Percentiles rank a stretch among this genome's conserved stretches.
These are phyloP conservation scores for Syrrhaptes paradoxus DNA, from an alignment of 2,113 vertebrate species.

Conservation along the genomic window DNA sequence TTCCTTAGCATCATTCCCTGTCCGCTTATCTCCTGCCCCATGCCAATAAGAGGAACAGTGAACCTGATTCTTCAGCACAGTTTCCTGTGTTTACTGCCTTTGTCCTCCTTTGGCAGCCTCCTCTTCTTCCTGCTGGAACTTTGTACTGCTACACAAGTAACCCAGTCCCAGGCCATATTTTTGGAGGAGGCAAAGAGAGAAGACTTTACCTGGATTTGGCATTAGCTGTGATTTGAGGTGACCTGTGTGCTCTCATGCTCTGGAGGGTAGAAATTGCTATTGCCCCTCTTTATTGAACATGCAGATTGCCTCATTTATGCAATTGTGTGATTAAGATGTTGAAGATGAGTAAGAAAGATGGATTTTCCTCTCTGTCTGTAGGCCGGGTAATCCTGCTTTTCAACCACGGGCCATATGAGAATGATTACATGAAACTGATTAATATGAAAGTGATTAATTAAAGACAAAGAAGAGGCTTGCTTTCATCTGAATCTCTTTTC, in stretches of 20 bases:
- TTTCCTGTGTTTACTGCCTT: rapidly evolving
- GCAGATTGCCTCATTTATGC: neutral
- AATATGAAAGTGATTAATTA: neutral
- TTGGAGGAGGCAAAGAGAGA: neutral
- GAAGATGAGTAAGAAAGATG: neutral
- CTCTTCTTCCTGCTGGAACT: neutral
- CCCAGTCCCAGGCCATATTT: neutral
- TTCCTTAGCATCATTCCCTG: neutral
- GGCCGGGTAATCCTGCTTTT: neutral
- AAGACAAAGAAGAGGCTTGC: neutral
- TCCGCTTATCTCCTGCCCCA: neutral
- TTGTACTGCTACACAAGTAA: neutral
- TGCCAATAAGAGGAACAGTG: neutral
- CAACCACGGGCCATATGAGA: neutral
- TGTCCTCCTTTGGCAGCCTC: neutral
- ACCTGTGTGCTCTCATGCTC: neutral
- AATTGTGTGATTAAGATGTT: neutral
- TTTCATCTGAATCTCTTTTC: neutral
- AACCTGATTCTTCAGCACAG: neutral
- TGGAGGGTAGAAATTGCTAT: neutral
- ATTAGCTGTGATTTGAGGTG: neutral
- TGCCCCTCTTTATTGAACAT: rapidly evolving
- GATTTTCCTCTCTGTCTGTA: neutral
- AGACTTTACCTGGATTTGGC: neutral
- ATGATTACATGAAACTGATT: neutral